Percentiles rank a stretch among this genome's conserved stretches.
phyloP scores from a whole-genome alignment of 2,113 vertebrate genomes.

The Phaethon lepturus region DNA sequence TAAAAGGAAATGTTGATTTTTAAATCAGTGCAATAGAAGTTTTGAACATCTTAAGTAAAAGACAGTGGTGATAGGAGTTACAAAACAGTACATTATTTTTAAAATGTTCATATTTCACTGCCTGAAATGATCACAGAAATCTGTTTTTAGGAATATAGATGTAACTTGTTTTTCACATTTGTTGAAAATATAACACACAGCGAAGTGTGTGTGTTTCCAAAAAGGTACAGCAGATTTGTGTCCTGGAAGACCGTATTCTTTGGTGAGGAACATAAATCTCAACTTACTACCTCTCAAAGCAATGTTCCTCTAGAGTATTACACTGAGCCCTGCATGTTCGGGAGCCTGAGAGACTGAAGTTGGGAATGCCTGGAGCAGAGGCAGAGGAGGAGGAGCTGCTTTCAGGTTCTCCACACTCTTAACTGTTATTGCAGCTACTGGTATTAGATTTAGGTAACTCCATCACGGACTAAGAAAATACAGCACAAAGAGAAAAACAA shows the following conservation, averaged over 20 bases:
- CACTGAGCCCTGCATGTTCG: background rate
- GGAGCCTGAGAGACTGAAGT: background rate
- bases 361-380: background rate
- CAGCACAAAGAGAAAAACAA: background rate
- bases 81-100: background rate
- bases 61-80: background rate
- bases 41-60: background rate
- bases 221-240: background rate
- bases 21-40: background rate
- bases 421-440: background rate
- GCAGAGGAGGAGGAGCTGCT: background rate
- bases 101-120: background rate
- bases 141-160: background rate
- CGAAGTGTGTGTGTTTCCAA: background rate
- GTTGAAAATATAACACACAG: background rate
- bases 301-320: background rate
- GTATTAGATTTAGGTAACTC: background rate
- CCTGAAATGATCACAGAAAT: background rate
- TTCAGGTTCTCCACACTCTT: background rate
- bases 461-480: background rate
- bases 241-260: background rate
- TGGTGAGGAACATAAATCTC: background rate
- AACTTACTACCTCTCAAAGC: background rate
- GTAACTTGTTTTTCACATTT: background rate
- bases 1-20: background rate